Evolutionary conservation across 1,140 invertebrate species (phyloP).

Genomic region (Heliconius congener): DNA sequence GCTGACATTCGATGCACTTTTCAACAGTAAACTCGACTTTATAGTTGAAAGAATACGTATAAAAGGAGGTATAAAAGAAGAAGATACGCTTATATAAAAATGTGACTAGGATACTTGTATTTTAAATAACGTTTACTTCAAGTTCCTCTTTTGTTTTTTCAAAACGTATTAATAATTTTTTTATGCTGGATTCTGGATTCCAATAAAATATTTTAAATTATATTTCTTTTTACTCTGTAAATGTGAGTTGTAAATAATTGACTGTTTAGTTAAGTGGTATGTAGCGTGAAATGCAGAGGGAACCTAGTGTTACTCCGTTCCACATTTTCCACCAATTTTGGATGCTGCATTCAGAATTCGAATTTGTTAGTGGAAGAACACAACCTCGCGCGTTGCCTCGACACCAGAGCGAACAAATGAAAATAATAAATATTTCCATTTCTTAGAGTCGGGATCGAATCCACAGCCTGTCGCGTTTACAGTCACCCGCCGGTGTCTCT

Average conservation of each 20-base stretch:
- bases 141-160: constrained; percentile 16
- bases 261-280: neutral
- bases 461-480: too few relatives aligned
- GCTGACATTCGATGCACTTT: constrained; percentile 45
- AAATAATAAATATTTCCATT: too few relatives aligned
- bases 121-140: constrained; percentile 29
- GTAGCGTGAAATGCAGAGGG: too few relatives aligned
- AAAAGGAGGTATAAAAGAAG: neutral
- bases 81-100: neutral
- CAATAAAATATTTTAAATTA: neutral
- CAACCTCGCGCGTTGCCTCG: too few relatives aligned
- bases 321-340: too few relatives aligned
- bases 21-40: constrained; percentile 45
- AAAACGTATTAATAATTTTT: neutral
- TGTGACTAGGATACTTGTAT: constrained; percentile 35
- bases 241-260: neutral
- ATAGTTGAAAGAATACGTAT: constrained; percentile 21
- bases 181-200: neutral
- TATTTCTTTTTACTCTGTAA: neutral
- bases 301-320: too few relatives aligned
- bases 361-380: too few relatives aligned
- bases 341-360: too few relatives aligned
- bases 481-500: too few relatives aligned
- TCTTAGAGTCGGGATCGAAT: too few relatives aligned
- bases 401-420: too few relatives aligned